Percentiles rank a stretch among this genome's conserved stretches.
These are phyloP conservation scores for Timema podura DNA, from an alignment of 2,888 invertebrate species.

Conservation along the genomic window DNA sequence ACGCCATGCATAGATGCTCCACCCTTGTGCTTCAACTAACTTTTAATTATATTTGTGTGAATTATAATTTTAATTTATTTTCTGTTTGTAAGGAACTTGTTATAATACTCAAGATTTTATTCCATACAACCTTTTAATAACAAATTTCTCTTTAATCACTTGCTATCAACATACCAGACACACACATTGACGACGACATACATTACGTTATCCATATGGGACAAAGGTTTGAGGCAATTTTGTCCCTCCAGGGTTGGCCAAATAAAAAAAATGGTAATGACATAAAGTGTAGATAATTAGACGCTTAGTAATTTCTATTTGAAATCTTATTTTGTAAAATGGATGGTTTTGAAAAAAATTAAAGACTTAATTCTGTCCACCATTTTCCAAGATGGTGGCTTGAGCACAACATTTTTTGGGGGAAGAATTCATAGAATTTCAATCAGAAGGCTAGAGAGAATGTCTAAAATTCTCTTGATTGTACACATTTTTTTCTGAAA, in stretches of 20 bases:
- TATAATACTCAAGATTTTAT: neutral
- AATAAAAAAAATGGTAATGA: neutral
- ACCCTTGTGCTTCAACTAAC: neutral
- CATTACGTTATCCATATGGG: neutral
- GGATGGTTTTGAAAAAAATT: neutral
- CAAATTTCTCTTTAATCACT: too few species aligned
- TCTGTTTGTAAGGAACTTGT: neutral
- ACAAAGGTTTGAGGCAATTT: neutral
- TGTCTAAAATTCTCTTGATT: neutral
- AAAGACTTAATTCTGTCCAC: neutral
- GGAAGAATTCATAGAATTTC: neutral
- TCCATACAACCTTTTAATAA: too few species aligned
- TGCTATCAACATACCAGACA: too few species aligned
- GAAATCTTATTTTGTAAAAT: neutral
- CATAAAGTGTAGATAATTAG: neutral
- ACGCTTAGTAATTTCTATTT: neutral
- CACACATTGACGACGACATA: neutral
- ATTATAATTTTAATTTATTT: neutral
- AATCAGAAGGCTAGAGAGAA: neutral
- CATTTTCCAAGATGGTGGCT: constrained; percentile 9
- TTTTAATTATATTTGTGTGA: neutral
- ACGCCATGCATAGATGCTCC: too few species aligned
- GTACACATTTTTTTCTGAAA: neutral
- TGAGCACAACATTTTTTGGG: constrained; percentile 5
- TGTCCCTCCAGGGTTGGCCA: neutral